Evolutionary conservation across 2,797 vertebrate genomes (phyloP).

Genomic region (Alectoris magna): DNA sequence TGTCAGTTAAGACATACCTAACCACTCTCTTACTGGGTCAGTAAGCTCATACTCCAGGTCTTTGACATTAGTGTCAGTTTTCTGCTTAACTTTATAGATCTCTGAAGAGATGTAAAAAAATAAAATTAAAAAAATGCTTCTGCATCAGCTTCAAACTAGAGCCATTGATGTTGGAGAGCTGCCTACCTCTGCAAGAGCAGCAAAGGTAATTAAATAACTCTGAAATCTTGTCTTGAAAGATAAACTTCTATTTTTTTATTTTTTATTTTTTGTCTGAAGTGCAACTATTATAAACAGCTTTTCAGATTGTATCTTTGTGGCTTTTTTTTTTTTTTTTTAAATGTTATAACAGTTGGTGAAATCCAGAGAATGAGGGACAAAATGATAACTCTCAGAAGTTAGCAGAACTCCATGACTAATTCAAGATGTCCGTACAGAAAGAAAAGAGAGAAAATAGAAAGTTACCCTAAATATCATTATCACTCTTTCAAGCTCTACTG

Average conservation of each 20-base stretch:
- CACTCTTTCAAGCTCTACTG: neutral
- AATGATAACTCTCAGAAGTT: neutral
- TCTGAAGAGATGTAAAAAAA: neutral
- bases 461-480: neutral
- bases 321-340: too few species aligned
- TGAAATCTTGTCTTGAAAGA: neutral
- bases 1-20: neutral
- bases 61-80: neutral
- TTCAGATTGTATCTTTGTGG: neutral
- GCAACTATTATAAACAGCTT: neutral
- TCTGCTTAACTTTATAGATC: neutral
- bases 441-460: neutral
- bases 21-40: neutral
- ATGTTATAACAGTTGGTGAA: neutral
- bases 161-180: neutral
- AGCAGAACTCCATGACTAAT: neutral
- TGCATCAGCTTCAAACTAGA: neutral
- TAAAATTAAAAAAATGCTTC: neutral
- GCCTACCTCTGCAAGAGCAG: neutral
- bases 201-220: neutral
- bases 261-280: neutral
- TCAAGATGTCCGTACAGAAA: neutral
- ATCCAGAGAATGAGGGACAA: neutral
- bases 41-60: neutral
- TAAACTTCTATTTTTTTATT: neutral